Conservation (phyloP, 2,888 invertebrate species). For the Chorisops tibialis region DNA sequence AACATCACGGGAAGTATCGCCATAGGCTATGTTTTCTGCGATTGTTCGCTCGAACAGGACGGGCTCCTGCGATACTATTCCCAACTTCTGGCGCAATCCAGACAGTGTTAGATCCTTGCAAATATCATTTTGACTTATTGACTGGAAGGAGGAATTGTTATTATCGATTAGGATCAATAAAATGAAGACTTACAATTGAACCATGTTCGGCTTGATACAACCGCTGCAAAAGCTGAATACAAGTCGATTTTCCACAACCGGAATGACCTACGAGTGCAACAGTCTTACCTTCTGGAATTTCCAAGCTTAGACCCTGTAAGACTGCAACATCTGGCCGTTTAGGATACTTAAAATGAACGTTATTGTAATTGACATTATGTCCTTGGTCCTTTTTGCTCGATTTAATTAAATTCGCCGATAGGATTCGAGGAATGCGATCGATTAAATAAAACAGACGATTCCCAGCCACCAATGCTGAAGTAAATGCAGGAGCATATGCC, state of each 20-base stretch:
- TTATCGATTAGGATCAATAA: not conserved
- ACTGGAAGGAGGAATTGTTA: not conserved
- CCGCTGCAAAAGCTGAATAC: conserved; percentile 70
- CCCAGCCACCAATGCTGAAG: conserved; percentile 68
- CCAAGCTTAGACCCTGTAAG: conserved; percentile 63
- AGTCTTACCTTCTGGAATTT: conserved; percentile 63
- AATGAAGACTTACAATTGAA: conserved; percentile 50
- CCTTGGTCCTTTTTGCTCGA: conserved; percentile 41
- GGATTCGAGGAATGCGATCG: conserved; percentile 59
- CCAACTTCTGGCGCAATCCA: conserved; percentile 66
- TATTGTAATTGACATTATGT: conserved; percentile 46
- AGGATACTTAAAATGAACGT: conserved; percentile 67
- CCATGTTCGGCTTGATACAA: conserved; percentile 53
- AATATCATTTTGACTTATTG: conserved; percentile 12
- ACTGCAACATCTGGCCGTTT: conserved; percentile 69
- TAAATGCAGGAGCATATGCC: conserved; percentile 75
- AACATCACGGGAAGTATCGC: conserved; percentile 68
- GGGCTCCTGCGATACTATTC: conserved; percentile 83
- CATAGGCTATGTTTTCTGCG: conserved; percentile 83
- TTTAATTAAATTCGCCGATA: conserved; percentile 48
- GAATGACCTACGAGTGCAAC: conserved; percentile 71
- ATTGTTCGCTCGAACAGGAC: conserved; percentile 79
- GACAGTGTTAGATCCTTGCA: conserved; percentile 10
- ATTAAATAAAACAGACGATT: conserved; percentile 65
- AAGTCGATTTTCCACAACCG: conserved; percentile 81